Evolutionary conservation across 2,797 vertebrate species (phyloP), one percentile per base, ranked within the genome.

Genomic region (Cirrhinus mrigala): DNA sequence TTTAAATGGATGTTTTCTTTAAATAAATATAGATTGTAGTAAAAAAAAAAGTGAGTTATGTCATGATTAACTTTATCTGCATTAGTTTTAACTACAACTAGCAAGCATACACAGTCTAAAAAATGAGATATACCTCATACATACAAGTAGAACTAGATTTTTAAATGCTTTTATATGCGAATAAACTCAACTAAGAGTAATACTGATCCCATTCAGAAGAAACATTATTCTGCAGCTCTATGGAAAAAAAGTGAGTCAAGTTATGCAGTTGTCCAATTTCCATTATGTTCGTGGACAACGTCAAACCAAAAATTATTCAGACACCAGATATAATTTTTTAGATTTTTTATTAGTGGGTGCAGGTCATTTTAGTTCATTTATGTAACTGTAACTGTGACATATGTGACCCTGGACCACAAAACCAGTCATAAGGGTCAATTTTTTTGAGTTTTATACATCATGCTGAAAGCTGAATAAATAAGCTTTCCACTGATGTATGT

Each of bases 1-100:
- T 76, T 68, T 24, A 6, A 24, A 24, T 56, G 0, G 46, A 81
- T 56, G 33, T 70, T 70, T 56, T 52, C 27, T 40, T 54, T 66
- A 20, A 68, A 83, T 66, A 83, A 76, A 83, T 22, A 27, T 12
- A n/a, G 0, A 27, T 52, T 82, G 29, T 60, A 18, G 22, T 56
- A 66, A 56, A 33, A 66, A 56, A 33, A 48, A n/a, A 48, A 24
- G 27, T 64, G 58, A 2, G 6, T 60, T 73, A 8, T 33, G 6
- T 68, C 22, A 15, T 73, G 3, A 2, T 37, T 37, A 37, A 46
- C 44, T 46, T 6, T 3, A 24, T 76, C 3, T 74, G 8, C 1
- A 10, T 56, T 71, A 80, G 78, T 46, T 40, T 20, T 58, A 33
- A 40, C 44, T 0, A 4, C 3, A 27, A 12, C 8, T 44, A 82